These are phyloP conservation scores for Pegoplata infirma DNA, from an alignment of 2,888 invertebrate genomes.

Conservation along the genomic window DNA sequence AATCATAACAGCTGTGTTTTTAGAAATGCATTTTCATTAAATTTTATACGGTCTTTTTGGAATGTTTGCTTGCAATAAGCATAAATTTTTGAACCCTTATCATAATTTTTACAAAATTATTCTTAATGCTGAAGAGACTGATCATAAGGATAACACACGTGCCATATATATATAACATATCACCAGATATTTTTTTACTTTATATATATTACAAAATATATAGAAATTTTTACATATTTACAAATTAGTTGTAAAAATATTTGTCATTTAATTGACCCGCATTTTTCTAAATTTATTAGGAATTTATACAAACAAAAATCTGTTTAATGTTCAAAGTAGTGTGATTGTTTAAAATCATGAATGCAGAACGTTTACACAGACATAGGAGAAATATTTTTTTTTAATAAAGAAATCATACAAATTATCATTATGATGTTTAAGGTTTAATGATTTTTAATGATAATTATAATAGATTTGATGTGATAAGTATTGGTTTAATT, in stretches of 20 bases:
- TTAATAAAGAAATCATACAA: background rate
- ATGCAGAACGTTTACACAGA: background rate
- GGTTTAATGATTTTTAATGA: background rate
- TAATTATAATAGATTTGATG: no score
- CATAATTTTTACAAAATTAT: background rate
- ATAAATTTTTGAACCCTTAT: constrained; percentile 23
- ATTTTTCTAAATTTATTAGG: background rate
- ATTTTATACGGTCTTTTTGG: background rate
- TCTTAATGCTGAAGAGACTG: background rate
- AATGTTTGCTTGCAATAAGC: background rate
- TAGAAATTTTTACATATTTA: background rate
- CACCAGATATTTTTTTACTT: background rate
- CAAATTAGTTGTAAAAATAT: background rate
- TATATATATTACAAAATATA: background rate
- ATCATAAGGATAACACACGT: background rate
- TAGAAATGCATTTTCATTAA: background rate
- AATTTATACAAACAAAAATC: background rate
- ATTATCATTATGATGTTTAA: background rate
- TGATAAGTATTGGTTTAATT: no score
- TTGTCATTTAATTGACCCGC: constrained; percentile 25
- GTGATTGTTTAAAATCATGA: background rate
- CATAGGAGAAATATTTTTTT: background rate
- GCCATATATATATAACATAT: background rate
- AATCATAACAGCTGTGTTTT: constrained; percentile 45
- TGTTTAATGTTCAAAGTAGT: background rate